Evolutionary conservation across 2,888 invertebrate species (phyloP).

Genomic region (Clepsis dumicolana): DNA sequence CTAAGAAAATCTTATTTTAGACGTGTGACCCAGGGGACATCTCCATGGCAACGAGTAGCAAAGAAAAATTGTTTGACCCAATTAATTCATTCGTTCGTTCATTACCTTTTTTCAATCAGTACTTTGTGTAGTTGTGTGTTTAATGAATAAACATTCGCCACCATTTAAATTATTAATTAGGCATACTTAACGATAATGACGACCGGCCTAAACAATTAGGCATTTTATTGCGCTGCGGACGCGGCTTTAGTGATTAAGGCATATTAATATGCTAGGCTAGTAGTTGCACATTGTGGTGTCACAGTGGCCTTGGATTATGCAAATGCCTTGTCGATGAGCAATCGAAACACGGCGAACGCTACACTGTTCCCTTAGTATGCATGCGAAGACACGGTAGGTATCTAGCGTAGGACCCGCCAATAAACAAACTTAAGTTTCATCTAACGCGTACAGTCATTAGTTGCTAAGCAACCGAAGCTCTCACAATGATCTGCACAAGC

Average conservation of each 20-base stretch:
- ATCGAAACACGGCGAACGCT: constrained; percentile 30
- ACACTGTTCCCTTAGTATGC: constrained; percentile 18
- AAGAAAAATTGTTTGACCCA: too few species aligned
- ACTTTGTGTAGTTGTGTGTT: too few species aligned
- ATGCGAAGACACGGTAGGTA: background rate
- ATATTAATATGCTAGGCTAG: constrained; percentile 77
- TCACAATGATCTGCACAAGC: too few species aligned
- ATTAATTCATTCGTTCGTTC: too few species aligned
- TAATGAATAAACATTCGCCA: too few species aligned
- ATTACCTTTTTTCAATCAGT: too few species aligned
- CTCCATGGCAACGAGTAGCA: too few species aligned
- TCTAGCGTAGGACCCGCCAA: background rate
- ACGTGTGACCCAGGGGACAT: too few species aligned
- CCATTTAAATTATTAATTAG: too few species aligned
- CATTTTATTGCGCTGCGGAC: constrained; percentile 62
- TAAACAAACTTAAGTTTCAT: background rate
- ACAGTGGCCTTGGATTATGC: constrained; percentile 73
- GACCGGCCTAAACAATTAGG: constrained; percentile 62
- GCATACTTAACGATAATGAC: constrained; percentile 64
- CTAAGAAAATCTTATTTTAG: too few species aligned
- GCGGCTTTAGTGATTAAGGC: constrained; percentile 56
- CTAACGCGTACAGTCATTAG: background rate
- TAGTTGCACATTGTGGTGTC: constrained; percentile 77
- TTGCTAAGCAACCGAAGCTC: too few species aligned
- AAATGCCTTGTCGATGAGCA: constrained; percentile 72